Conservation (phyloP, 2,888 invertebrate genomes). For the Argyresthia albistria region DNA sequence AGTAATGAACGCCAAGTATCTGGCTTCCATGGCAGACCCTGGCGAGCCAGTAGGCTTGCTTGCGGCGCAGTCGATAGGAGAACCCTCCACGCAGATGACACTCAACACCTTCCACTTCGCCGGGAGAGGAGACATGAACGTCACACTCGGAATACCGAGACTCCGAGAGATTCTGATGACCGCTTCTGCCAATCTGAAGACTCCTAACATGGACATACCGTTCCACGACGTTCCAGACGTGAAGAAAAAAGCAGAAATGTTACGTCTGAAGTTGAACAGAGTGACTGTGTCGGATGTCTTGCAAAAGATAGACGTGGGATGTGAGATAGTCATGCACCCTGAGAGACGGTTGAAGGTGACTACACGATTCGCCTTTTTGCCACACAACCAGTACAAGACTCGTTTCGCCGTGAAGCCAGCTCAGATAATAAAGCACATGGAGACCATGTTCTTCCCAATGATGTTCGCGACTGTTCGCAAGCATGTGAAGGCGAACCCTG, state of each 20-base stretch:
- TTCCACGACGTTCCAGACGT: conserved; percentile 69
- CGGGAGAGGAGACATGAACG: conserved; percentile 99
- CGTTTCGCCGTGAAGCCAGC: conserved; percentile 81
- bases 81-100: conserved; percentile 99
- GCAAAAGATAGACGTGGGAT: conserved; percentile 76
- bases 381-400: conserved; percentile 79
- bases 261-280: conserved; percentile 81
- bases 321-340: conserved; percentile 70
- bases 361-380: conserved; percentile 82
- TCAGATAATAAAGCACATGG: conserved; percentile 81
- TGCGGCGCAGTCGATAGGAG: conserved; percentile 98
- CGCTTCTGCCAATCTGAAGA: conserved; percentile 93
- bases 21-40: conserved; percentile 85
- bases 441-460: conserved; percentile 77
- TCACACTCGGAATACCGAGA: conserved; percentile 98
- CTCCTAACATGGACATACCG: conserved; percentile 97
- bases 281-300: conserved; percentile 87
- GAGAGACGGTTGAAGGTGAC: conserved; percentile 75
- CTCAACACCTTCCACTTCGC: conserved; percentile 99
- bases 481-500: conserved; percentile 65
- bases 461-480: conserved; percentile 76
- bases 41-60: conserved; percentile 97
- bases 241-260: conserved; percentile 75
- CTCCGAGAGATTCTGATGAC: conserved; percentile 97
- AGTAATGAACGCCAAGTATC: conserved; percentile 82